phyloP scores from a whole-genome alignment of 2,797 vertebrate species.

The Malacoraja senta region DNA sequence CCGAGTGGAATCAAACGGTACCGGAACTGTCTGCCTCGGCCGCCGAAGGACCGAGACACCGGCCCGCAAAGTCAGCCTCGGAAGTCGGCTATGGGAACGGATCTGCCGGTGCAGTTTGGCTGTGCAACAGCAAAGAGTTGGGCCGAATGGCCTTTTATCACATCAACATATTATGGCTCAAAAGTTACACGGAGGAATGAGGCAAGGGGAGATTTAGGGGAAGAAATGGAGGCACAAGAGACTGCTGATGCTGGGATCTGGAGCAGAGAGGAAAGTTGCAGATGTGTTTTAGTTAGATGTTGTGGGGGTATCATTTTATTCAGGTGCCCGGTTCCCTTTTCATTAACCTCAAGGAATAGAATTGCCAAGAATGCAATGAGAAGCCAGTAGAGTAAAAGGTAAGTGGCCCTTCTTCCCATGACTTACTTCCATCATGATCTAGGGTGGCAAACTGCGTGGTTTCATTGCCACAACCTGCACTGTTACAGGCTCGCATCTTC shows the following conservation, averaged over 20 bases:
- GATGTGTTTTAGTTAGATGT: no score
- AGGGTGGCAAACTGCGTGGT: conserved; percentile 86
- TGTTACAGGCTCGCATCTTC: conserved; percentile 96
- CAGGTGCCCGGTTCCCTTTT: background rate
- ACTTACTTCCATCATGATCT: conserved; percentile 95
- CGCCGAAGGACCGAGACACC: no score
- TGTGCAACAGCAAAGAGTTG: background rate
- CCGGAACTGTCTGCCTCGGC: no score
- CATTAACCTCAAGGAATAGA: background rate
- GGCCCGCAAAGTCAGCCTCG: no score
- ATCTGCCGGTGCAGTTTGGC: background rate
- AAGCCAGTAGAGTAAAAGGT: no score
- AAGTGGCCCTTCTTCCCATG: background rate
- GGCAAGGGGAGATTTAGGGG: no score
- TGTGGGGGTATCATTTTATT: background rate
- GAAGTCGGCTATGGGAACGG: no score
- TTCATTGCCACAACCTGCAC: conserved; percentile 93
- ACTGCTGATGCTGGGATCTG: no score
- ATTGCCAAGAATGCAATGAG: background rate
- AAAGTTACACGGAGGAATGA: background rate
- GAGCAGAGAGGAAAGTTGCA: no score
- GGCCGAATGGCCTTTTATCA: background rate
- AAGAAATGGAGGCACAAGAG: no score
- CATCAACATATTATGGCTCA: background rate
- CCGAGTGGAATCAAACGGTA: no score